Base-by-base conservation (phyloP, 2,797 vertebrate genomes). In the Dermochelys coriacea region DNA sequence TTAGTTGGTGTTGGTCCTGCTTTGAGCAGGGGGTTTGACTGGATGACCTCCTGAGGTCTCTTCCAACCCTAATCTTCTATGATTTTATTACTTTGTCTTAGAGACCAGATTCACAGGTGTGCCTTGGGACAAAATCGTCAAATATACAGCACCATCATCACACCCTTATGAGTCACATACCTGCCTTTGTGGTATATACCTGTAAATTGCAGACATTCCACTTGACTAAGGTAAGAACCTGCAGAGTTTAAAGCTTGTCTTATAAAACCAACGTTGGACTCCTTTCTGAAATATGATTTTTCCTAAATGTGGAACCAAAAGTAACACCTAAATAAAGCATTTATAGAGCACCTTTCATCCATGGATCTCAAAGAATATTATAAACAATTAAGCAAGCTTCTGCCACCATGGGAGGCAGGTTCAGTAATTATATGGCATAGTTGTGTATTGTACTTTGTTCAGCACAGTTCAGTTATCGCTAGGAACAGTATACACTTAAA, bases 301-400 rank as follows among this genome's bases (percentile, higher is more conserved):
- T 75, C 31, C 31, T 52, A 25, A 52, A 52, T 15, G 34, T 37
- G 50, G 6, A 51, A 37, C 50, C 50, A 25, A 37, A 68, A 52
- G 6, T 7, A 16, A 79, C 50, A 0, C 18, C 31, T 79, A 21
- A 34, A 55, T 0, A 37, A 59, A 25, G 50, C 47, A 1, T 0
- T 9, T 49, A 3, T 12, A 10, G 4, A 27, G 14, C 1, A n/a
- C 21, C n/a, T 11, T 45, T 55, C n/a, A 9, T 1, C 12, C 80
- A 34, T 34, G 52, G 6, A 14, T n/a, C 80, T 34, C 6, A 54
- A n/a, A n/a, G 71, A 31, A 15, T 29, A 0, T 21, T 1, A 11
- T 5, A 25, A 25, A 7, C 27, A 23, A 1, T 37, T 21, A 54
- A 47, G 29, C 29, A 61, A 18, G 21, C 5, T 14, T 34, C 29